phyloP scores from a whole-genome alignment of 2,113 vertebrate genomes.

The Phrynosoma platyrhinos region DNA sequence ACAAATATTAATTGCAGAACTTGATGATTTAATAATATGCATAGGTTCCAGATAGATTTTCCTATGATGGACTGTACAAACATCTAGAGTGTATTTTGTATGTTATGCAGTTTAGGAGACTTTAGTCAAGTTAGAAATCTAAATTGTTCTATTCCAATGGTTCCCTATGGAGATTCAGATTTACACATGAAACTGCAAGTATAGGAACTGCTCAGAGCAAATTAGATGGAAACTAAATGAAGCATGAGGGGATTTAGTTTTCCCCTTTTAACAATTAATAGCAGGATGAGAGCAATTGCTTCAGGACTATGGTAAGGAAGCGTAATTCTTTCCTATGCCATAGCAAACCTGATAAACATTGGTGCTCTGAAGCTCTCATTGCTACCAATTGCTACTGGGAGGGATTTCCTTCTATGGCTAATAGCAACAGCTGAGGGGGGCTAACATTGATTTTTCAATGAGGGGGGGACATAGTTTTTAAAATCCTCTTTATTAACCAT shows the following conservation, averaged over 20 bases:
- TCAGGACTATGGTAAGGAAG: not conserved
- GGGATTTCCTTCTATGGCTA: not conserved
- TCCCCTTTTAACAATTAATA: not conserved
- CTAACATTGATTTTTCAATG: not conserved
- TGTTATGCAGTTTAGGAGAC: not conserved
- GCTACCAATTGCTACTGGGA: not conserved
- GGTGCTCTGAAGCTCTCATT: not conserved
- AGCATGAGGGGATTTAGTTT: not conserved
- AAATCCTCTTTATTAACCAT: no score
- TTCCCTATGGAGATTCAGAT: not conserved
- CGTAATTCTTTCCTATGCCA: not conserved
- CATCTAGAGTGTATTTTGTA: not conserved
- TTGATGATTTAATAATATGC: not conserved
- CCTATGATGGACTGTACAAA: not conserved
- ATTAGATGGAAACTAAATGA: not conserved
- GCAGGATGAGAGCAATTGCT: not conserved
- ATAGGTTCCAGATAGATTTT: not conserved
- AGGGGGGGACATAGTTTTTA: not conserved
- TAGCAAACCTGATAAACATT: not conserved
- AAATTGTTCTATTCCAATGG: not conserved
- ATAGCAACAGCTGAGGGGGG: not conserved
- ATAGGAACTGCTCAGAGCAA: not conserved
- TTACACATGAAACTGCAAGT: not conserved
- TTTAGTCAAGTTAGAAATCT: not conserved
- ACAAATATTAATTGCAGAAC: not conserved